These are phyloP conservation scores for Chelonus insularis DNA, from an alignment of 1,140 invertebrate genomes.

Conservation along the genomic window DNA sequence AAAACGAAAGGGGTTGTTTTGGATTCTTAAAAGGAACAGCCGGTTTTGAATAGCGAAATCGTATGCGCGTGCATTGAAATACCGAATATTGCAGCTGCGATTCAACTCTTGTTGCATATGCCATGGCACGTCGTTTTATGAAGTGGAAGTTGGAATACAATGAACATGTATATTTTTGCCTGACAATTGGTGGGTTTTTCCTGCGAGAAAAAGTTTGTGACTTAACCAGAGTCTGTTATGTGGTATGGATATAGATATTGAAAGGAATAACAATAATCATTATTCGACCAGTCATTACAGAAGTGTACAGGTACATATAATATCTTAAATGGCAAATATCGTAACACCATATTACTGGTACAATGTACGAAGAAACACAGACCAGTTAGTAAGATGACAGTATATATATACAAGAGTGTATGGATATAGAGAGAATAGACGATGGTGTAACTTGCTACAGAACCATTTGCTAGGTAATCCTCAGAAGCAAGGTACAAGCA, in stretches of 20 bases:
- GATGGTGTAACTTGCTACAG: conserved; percentile 3
- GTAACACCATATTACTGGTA: too few species aligned
- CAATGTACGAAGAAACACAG: background rate
- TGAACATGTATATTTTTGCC: background rate
- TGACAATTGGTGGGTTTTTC: conserved; percentile 13
- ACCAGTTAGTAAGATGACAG: background rate
- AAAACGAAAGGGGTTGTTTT: conserved; percentile 10
- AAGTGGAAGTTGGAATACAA: background rate
- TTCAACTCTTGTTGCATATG: conserved; percentile 5
- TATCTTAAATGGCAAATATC: too few species aligned
- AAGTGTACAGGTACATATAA: too few species aligned
- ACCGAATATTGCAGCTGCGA: conserved; percentile 25
- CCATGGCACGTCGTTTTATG: conserved; percentile 2
- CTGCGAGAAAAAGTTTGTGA: background rate
- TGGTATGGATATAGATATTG: too few species aligned
- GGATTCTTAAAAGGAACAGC: conserved; percentile 8
- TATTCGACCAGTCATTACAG: too few species aligned
- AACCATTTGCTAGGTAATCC: conserved; percentile 38
- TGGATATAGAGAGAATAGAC: background rate
- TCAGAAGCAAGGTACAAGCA: conserved; percentile 35
- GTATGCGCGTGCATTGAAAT: conserved; percentile 1
- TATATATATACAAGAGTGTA: conserved; percentile 12
- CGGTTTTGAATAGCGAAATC: conserved; percentile 16
- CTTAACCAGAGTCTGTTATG: background rate
- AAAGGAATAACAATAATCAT: too few species aligned